Conservation (phyloP, 2,797 vertebrate species). For the Champsocephalus esox region DNA sequence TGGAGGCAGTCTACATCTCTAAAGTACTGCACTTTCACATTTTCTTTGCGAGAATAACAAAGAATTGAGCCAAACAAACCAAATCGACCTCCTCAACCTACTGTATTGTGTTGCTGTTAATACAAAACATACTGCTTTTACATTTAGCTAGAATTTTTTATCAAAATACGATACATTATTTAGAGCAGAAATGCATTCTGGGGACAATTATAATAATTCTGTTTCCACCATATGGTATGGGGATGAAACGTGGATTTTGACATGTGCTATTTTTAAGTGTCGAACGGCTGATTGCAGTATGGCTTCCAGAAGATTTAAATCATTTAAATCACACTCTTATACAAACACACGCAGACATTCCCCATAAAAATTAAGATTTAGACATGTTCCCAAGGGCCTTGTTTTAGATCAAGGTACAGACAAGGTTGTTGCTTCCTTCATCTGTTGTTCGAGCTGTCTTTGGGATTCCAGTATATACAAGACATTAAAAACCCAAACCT, state of each 20-base stretch:
- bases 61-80: neutral
- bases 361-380: neutral
- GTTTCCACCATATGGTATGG: neutral
- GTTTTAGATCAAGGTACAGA: neutral
- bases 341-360: neutral
- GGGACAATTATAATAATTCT: neutral
- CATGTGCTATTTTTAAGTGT: neutral
- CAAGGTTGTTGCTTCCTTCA: neutral
- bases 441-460: constrained; percentile 10
- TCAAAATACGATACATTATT: neutral
- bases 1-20: constrained; percentile 25
- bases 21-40: constrained; percentile 36
- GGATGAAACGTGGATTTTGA: neutral
- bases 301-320: neutral
- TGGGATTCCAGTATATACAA: neutral
- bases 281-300: neutral
- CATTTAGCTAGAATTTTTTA: neutral
- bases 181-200: neutral
- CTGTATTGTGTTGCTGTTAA: constrained; percentile 10
- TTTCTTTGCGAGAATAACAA: constrained; percentile 17
- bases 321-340: too few species aligned
- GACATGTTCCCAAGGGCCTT: neutral
- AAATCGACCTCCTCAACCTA: constrained; percentile 1
- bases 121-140: neutral
- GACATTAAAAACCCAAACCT: neutral